phyloP scores from a whole-genome alignment of 2,888 invertebrate genomes.

The Leucoma salicis region DNA sequence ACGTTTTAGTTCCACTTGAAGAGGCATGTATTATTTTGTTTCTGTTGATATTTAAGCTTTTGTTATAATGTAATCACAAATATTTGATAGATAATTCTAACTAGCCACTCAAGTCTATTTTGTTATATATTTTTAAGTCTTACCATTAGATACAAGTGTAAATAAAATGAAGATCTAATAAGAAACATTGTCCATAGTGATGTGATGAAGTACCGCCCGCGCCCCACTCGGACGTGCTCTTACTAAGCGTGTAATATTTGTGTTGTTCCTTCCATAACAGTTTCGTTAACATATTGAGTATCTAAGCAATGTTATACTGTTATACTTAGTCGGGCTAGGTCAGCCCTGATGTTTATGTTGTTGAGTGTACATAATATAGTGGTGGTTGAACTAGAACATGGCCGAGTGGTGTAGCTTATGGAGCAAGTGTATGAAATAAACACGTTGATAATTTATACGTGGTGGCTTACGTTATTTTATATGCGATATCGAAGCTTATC shows the following conservation, averaged over 20 bases:
- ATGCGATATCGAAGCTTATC: conserved; percentile 10
- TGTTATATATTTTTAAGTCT: conserved; percentile 81
- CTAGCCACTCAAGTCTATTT: conserved; percentile 72
- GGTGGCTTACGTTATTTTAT: conserved; percentile 29
- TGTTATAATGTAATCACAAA: conserved; percentile 74
- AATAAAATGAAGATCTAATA: conserved; percentile 69
- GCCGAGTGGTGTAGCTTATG: conserved; percentile 34
- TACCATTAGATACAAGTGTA: conserved; percentile 67
- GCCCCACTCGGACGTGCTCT: conserved; percentile 40
- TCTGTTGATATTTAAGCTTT: conserved; percentile 74
- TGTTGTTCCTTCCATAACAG: conserved; percentile 24
- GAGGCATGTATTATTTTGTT: conserved; percentile 62
- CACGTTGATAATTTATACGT: conserved; percentile 45
- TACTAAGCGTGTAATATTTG: conserved; percentile 13
- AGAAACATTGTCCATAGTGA: conserved; percentile 55
- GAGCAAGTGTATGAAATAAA: conserved; percentile 42
- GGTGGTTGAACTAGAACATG: not conserved
- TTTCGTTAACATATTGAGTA: too few relatives aligned
- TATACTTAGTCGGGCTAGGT: too few relatives aligned
- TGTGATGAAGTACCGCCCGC: conserved; percentile 37
- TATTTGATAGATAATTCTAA: conserved; percentile 67
- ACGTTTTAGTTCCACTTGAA: conserved; percentile 41
- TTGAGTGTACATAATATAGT: not conserved
- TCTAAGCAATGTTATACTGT: too few relatives aligned
- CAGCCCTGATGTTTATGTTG: conserved; percentile 7